Evolutionary conservation across 2,797 vertebrate genomes (phyloP), one percentile per base, ranked within the genome.

Genomic region (Alca torda): DNA sequence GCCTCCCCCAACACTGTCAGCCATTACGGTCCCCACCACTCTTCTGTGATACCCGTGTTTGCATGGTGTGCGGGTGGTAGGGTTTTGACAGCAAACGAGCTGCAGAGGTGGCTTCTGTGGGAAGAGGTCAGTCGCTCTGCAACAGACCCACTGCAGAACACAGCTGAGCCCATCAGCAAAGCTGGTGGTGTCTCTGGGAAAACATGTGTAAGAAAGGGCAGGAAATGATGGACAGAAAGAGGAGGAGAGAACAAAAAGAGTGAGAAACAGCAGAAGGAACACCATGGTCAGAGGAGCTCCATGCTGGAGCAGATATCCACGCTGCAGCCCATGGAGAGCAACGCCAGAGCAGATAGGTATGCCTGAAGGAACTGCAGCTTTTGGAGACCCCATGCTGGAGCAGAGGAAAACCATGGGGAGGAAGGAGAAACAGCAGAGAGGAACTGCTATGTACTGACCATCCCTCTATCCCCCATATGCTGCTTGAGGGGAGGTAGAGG

Each of bases 1-100:
- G 39, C 28, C 46, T 84, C 35, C 23, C 33, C 31, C 60, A 48
- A 16, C n/a, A 17, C 56, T 17, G 17, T 16, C 74, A 87, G 64
- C 8, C 43, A 6, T 23, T 15, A n/a, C 0, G 0, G 61, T 65
- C 13, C 26, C 23, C 37, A 37, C 0, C 3, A 20, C 23, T 30
- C 33, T 37, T 39, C n/a, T 16, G 46, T 10, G 57, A 54, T 6
- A 54, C 4, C 4, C 13, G 8, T 35, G n/a, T 17, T 39, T 30
- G 50, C 26, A 19, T 0, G 1, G 0, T 33, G 43, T 3, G 1
- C 2, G 11, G 11, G 67, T 35, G 70, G 70, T 9, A 51, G 26
- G 6, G 8, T 23, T 89, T 63, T 45, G 59, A 60, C 13, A 80
- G 72, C 35, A 60, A 37, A 43, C 19, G 8, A 79, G 35, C 18